Percentiles rank a stretch among this genome's conserved stretches.
Evolutionary conservation across 2,113 vertebrate species (phyloP).

Genomic region (Xiphophorus maculatus): DNA sequence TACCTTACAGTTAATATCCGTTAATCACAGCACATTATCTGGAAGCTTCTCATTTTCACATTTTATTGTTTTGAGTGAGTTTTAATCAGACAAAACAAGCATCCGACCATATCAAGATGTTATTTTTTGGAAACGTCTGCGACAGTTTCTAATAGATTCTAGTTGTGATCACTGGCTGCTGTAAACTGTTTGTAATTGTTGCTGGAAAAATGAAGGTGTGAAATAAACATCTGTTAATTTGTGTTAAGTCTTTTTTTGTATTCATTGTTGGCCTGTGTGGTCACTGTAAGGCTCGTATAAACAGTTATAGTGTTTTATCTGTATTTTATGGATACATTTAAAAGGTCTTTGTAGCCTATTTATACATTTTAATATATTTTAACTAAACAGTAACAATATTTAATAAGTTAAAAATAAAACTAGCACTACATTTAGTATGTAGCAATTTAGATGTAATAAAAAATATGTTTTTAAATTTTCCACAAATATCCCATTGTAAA

Average conservation of each 20-base stretch:
- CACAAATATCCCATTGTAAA: too few relatives aligned
- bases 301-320: too few relatives aligned
- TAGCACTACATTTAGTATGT: too few relatives aligned
- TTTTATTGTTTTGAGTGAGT: not conserved
- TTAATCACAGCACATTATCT: not conserved
- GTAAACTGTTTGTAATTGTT: slow-evolving; percentile 23
- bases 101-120: not conserved
- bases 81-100: not conserved
- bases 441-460: too few relatives aligned
- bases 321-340: too few relatives aligned
- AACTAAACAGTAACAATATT: too few relatives aligned
- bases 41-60: not conserved
- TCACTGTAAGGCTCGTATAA: too few relatives aligned
- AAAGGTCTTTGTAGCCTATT: too few relatives aligned
- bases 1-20: slow-evolving; percentile 24
- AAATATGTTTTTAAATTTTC: too few relatives aligned
- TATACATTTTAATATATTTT: too few relatives aligned
- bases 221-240: slow-evolving; percentile 62
- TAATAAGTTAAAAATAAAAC: too few relatives aligned
- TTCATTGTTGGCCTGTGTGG: not conserved
- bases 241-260: not conserved
- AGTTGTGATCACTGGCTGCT: slow-evolving; percentile 38
- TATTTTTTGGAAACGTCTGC: not conserved
- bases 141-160: slow-evolving; percentile 3
- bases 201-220: slow-evolving; percentile 48